A percentile compares a stretch with the other conserved stretches of the same genome.
phyloP scores from a whole-genome alignment of 2,113 vertebrate genomes.

The Promerops cafer region DNA sequence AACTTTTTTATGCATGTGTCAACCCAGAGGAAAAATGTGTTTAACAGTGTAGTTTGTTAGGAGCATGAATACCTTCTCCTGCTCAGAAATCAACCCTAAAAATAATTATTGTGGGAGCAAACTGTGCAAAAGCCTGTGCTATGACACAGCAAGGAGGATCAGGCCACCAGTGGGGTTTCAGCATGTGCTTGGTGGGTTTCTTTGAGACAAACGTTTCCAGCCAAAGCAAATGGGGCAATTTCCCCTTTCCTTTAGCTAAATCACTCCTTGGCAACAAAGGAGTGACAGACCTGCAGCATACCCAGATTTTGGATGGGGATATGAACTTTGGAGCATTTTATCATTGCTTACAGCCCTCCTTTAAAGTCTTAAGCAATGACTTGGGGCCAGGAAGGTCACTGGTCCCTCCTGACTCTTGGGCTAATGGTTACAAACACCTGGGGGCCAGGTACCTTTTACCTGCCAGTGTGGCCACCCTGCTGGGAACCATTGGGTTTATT shows the following conservation, averaged over 20 bases:
- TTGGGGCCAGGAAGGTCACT: neutral
- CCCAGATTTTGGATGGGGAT: neutral
- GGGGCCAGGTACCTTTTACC: neutral
- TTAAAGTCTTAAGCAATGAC: neutral
- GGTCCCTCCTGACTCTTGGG: neutral
- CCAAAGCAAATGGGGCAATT: neutral
- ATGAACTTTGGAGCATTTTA: neutral
- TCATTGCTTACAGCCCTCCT: neutral
- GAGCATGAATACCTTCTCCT: neutral
- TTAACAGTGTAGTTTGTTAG: accelerated
- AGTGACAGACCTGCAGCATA: neutral
- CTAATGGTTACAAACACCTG: neutral
- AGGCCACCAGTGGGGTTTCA: neutral
- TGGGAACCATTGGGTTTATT: neutral
- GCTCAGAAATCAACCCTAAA: neutral
- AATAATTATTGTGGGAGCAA: neutral
- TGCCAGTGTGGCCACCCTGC: accelerated
- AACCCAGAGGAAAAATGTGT: neutral
- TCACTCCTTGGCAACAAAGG: neutral
- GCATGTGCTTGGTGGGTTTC: neutral
- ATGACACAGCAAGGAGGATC: neutral
- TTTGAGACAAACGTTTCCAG: neutral
- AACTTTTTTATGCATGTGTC: accelerated
- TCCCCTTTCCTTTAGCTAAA: neutral
- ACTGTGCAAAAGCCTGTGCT: neutral